A percentile compares a stretch with the other conserved stretches of the same genome.
These are phyloP conservation scores for Ptychoptera contaminata DNA, from an alignment of 2,888 invertebrate genomes.

Conservation along the genomic window DNA sequence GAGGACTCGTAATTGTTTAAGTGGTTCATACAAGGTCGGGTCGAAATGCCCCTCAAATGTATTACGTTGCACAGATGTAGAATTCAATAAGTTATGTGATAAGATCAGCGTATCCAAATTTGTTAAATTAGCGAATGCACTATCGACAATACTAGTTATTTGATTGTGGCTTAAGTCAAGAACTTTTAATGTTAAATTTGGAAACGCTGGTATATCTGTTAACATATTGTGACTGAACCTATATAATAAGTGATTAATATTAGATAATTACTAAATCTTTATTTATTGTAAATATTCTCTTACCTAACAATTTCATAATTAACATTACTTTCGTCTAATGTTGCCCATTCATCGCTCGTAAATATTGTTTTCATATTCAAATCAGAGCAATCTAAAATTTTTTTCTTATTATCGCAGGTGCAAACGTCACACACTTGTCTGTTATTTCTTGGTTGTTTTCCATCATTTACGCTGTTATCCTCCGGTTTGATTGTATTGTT, in stretches of 20 bases:
- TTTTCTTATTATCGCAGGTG: constrained; percentile 28
- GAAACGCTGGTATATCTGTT: constrained; percentile 28
- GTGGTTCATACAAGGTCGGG: constrained; percentile 16
- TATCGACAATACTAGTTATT: constrained; percentile 43
- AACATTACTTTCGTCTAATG: constrained; percentile 11
- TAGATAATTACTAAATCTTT: too few relatives aligned
- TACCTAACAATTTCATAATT: constrained; percentile 3
- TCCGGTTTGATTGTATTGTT: too few relatives aligned
- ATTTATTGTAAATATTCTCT: too few relatives aligned
- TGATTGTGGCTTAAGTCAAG: constrained; percentile 46
- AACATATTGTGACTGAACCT: background rate
- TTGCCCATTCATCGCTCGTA: constrained; percentile 37
- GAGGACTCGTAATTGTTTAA: constrained; percentile 18
- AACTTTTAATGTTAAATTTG: constrained; percentile 31
- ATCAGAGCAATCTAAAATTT: constrained; percentile 38
- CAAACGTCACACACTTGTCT: constrained; percentile 37
- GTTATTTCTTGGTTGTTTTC: constrained; percentile 3
- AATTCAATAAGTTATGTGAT: constrained; percentile 48
- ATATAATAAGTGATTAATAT: too few relatives aligned
- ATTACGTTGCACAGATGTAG: constrained; percentile 41
- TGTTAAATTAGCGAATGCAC: constrained; percentile 46
- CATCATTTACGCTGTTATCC: too few relatives aligned
- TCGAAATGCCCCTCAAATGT: constrained; percentile 43
- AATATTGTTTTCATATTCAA: constrained; percentile 35
- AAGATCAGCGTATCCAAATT: constrained; percentile 48